phyloP scores from a whole-genome alignment of 2,888 invertebrate genomes.

The Acanthosoma haemorrhoidale region DNA sequence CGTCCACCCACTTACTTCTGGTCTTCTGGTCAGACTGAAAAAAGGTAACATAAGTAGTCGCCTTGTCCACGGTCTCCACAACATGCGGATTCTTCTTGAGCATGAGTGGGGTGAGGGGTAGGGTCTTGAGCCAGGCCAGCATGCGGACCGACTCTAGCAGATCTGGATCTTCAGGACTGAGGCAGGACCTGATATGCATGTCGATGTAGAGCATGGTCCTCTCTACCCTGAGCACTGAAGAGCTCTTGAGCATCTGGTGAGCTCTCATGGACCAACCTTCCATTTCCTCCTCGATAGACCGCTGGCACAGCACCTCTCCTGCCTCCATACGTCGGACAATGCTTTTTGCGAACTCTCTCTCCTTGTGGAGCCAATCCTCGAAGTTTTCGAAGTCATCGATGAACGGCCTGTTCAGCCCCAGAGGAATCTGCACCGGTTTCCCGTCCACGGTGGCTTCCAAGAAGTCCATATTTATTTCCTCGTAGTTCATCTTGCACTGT shows the following conservation, averaged over 20 bases:
- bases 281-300: background rate
- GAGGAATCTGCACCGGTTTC: background rate
- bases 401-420: background rate
- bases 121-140: background rate
- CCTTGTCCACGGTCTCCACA: background rate
- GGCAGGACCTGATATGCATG: background rate
- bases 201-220: background rate
- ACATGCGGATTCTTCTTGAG: background rate
- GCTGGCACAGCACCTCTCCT: background rate
- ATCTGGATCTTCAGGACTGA: background rate
- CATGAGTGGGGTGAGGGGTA: background rate
- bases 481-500: too few species aligned
- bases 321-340: background rate
- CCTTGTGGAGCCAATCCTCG: background rate
- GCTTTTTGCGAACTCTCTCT: background rate
- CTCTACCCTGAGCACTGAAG: background rate
- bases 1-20: too few species aligned
- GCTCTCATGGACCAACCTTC: background rate
- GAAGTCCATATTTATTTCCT: background rate
- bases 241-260: background rate
- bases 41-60: too few species aligned
- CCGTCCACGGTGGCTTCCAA: too few species aligned
- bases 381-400: background rate
- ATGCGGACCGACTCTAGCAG: background rate
- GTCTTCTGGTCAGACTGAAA: background rate